A percentile compares a stretch with the other conserved stretches of the same genome.
Evolutionary conservation across 1,140 invertebrate genomes (phyloP).

Genomic region (Rhyzopertha dominica): DNA sequence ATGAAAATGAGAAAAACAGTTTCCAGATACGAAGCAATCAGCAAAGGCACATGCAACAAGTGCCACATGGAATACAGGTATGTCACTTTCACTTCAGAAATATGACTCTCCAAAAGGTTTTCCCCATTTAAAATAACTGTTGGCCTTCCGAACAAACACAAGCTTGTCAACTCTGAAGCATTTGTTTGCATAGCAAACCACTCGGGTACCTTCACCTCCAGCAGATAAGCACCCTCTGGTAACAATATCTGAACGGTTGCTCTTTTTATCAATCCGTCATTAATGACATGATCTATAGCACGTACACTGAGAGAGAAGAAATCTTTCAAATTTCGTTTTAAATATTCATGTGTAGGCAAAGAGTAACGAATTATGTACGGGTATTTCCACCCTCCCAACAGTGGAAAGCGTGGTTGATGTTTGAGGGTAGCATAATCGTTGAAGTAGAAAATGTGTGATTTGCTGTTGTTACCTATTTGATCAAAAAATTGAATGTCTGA

Average conservation of each 20-base stretch:
- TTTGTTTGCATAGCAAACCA: slow-evolving; percentile 4
- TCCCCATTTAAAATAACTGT: slow-evolving; percentile 4
- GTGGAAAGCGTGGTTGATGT: slow-evolving; percentile 85
- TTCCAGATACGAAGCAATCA: slow-evolving; percentile 4
- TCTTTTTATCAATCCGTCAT: slow-evolving; percentile 91
- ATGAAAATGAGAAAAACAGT: slow-evolving; percentile 1
- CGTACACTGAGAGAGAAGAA: slow-evolving; percentile 83
- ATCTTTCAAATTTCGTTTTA: too few relatives aligned
- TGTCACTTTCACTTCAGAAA: slow-evolving; percentile 1
- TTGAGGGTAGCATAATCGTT: slow-evolving; percentile 91
- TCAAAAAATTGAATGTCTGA: slow-evolving; percentile 90
- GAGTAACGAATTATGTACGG: slow-evolving; percentile 94
- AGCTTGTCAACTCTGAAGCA: not conserved
- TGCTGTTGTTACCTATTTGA: slow-evolving; percentile 97
- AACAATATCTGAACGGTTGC: slow-evolving; percentile 82
- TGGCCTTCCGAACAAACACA: slow-evolving; percentile 12
- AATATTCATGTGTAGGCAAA: slow-evolving; percentile 91
- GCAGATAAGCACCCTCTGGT: slow-evolving; percentile 66
- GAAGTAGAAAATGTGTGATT: slow-evolving; percentile 80
- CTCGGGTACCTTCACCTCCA: not conserved
- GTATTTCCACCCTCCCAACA: slow-evolving; percentile 98
- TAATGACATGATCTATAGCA: slow-evolving; percentile 87
- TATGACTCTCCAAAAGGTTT: slow-evolving; percentile 7
- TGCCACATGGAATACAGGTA: slow-evolving; percentile 5
- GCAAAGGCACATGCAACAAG: slow-evolving; percentile 4